Evolutionary conservation across 1,140 invertebrate genomes (phyloP).

Genomic region (Ceratitis capitata): DNA sequence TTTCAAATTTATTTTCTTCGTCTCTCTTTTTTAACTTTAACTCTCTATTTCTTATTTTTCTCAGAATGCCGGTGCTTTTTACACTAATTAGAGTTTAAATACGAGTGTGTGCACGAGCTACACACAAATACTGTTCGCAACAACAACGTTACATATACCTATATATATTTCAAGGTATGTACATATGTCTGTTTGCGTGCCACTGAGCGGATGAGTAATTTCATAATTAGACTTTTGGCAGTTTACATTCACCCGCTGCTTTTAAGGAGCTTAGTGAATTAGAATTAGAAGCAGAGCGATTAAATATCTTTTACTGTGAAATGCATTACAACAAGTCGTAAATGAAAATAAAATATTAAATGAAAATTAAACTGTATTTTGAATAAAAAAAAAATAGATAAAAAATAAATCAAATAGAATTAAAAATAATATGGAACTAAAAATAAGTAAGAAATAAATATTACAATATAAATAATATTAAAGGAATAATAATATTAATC

Average conservation of each 20-base stretch:
- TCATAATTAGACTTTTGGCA: neutral
- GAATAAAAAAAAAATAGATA: too few relatives aligned
- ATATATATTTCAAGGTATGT: neutral
- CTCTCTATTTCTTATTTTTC: neutral
- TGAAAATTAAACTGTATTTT: too few relatives aligned
- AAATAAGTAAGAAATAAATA: too few relatives aligned
- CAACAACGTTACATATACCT: neutral
- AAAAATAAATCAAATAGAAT: too few relatives aligned
- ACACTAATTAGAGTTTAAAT: slow-evolving; percentile 26
- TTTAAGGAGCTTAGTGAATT: neutral
- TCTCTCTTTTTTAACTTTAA: neutral
- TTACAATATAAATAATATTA: too few relatives aligned
- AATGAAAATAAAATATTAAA: too few relatives aligned
- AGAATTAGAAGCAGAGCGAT: neutral
- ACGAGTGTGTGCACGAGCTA: neutral
- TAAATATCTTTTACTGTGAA: neutral
- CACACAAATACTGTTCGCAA: neutral
- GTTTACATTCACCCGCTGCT: neutral
- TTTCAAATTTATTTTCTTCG: neutral
- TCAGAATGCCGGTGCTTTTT: neutral
- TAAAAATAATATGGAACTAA: too few relatives aligned
- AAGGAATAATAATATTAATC: too few relatives aligned
- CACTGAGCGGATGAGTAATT: slow-evolving; percentile 9
- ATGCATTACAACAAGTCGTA: too few relatives aligned
- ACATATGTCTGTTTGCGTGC: neutral